Evolutionary conservation across 1,140 invertebrate genomes (phyloP), one percentile per base, ranked within the genome.

Genomic region (Eriocheir sinensis): DNA sequence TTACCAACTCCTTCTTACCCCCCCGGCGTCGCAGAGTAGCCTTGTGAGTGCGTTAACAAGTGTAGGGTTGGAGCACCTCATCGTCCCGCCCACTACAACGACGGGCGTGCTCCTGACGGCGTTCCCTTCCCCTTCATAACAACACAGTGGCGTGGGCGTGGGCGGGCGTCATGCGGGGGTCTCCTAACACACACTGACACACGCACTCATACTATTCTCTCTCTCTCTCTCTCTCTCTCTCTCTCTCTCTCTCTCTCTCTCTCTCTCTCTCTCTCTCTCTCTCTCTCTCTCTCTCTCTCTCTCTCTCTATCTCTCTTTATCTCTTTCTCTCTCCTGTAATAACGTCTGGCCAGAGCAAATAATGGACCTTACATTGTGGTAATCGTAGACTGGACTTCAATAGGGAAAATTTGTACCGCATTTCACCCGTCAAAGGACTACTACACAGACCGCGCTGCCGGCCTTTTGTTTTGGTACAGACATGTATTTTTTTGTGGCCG

Each of bases 271-370:
- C 89, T 91, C 44, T 91, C 44, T 88, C 44, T 60, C 44, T 60
- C 27, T 60, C 48, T 72, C 89, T 91, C 89, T 91, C 41, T 91
- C 44, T 72, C 53, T 53, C 48, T 91, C 89, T 91, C 89, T n/a
- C 89, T 53, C 21, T 53, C 41, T 53, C 40, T 53, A 21, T 32
- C 89, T 60, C 89, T 27, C 38, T 44, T 21, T n/a, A 3, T n/a
- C 38, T 41, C 34, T 12, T n/a, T 41, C 27, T 44, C 34, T 9
- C 36, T 89, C 12, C 30, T 27, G 21, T 48, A 89, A 21, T 6
- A 17, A 38, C 2, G 17, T 38, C n/a, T 44, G 32, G n/a, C 2
- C 4, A 48, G 4, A 48, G 4, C 44, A n/a, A n/a, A n/a, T n/a
- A 48, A 48, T 48, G 44, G 15, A 48, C 44, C 4, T 48, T 15